Evolutionary conservation across 2,113 vertebrate species (phyloP).

Genomic region (Formicarius rufipectus): DNA sequence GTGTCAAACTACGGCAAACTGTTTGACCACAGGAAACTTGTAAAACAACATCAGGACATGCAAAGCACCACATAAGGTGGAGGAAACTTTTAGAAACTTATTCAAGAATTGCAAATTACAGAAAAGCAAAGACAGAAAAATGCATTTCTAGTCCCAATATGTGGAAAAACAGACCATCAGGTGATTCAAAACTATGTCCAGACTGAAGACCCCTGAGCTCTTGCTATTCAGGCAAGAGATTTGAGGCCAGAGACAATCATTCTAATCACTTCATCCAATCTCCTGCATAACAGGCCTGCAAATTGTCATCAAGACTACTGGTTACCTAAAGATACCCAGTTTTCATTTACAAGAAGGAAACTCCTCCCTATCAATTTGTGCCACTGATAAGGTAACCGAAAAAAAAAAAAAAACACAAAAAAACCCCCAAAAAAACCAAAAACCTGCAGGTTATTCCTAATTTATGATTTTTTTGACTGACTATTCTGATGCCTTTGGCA

Average conservation of each 20-base stretch:
- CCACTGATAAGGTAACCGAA: not conserved
- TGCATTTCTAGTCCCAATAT: not conserved
- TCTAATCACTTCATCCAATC: not conserved
- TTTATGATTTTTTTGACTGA: not conserved
- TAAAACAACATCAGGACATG: not conserved
- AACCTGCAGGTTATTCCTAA: not conserved
- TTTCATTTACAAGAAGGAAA: not conserved
- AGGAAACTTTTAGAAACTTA: not conserved
- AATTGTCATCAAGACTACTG: not conserved
- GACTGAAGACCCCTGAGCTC: not conserved
- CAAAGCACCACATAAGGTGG: not conserved
- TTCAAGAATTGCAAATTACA: not conserved
- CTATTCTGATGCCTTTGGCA: not conserved
- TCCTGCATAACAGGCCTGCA: not conserved
- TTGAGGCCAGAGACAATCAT: not conserved
- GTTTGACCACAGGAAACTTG: constrained; percentile 8
- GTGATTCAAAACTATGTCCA: not conserved
- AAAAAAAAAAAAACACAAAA: too few relatives aligned
- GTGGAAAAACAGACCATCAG: not conserved
- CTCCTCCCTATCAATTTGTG: not conserved
- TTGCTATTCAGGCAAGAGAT: not conserved
- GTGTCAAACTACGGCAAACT: constrained; percentile 10
- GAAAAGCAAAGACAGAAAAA: not conserved
- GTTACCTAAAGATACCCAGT: not conserved
- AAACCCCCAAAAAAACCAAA: not conserved